Conservation (phyloP, 2,113 vertebrate genomes). For the Daphoenositta chrysoptera region DNA sequence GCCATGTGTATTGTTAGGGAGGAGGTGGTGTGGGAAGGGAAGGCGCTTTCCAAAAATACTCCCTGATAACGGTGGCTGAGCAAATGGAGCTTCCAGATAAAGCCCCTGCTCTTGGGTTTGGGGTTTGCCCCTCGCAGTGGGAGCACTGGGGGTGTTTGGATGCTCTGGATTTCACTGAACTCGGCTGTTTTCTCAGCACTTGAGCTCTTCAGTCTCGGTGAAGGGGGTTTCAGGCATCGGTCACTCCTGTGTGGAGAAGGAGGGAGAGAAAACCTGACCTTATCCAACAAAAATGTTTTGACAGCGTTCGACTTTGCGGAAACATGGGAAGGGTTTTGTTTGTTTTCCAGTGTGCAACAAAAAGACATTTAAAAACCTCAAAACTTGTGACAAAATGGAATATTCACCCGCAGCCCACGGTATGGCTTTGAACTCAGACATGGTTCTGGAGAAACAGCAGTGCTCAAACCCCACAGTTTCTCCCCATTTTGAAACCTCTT, state of each 20-base stretch:
- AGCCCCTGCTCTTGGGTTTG: not conserved
- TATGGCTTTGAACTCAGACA: constrained; percentile 43
- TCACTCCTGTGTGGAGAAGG: constrained; percentile 13
- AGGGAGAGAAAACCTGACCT: constrained; percentile 44
- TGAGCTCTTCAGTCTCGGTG: not conserved
- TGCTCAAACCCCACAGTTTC: not conserved
- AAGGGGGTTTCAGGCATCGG: constrained; percentile 23
- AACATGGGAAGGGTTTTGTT: constrained; percentile 58
- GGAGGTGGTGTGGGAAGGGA: not conserved
- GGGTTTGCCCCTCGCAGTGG: not conserved
- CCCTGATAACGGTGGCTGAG: not conserved
- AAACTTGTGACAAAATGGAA: constrained; percentile 61
- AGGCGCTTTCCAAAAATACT: not conserved
- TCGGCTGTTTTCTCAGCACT: not conserved
- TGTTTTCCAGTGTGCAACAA: constrained; percentile 56
- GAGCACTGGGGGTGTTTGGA: constrained; percentile 5
- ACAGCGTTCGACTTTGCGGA: constrained; percentile 22
- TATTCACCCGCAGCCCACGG: constrained; percentile 20
- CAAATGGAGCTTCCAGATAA: not conserved
- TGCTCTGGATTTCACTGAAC: constrained; percentile 4
- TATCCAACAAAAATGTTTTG: constrained; percentile 63
- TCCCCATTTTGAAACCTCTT: constrained; percentile 25
- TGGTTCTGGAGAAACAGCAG: not conserved
- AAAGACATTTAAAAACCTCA: constrained; percentile 56
- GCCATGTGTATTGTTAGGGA: not conserved